phyloP scores from a whole-genome alignment of 1,140 invertebrate genomes.

The Rhyacophila brunnea region DNA sequence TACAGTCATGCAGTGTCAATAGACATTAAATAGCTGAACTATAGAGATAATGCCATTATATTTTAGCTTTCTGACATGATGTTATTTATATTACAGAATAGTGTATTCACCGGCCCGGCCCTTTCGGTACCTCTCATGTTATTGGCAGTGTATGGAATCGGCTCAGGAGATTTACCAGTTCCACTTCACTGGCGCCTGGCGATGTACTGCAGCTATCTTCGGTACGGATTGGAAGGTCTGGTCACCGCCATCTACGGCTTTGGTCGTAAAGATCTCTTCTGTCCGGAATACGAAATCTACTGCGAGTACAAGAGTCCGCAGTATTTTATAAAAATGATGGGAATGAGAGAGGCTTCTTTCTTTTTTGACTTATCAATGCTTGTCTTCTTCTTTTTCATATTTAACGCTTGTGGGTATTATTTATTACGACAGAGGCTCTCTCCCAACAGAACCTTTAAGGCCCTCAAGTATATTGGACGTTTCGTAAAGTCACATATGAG shows the following conservation, averaged over 20 bases:
- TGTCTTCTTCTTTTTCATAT: constrained; percentile 55
- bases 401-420: constrained; percentile 63
- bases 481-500: constrained; percentile 63
- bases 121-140: constrained; percentile 74
- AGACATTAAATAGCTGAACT: too few relatives aligned
- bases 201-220: constrained; percentile 82
- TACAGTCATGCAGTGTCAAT: too few relatives aligned
- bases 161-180: constrained; percentile 59
- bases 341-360: constrained; percentile 62
- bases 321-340: constrained; percentile 60
- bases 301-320: constrained; percentile 68
- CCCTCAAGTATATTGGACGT: constrained; percentile 58
- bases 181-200: constrained; percentile 68
- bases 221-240: constrained; percentile 73
- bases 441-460: constrained; percentile 65
- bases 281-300: constrained; percentile 64
- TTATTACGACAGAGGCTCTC: constrained; percentile 63
- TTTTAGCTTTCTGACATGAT: too few relatives aligned
- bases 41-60: too few relatives aligned
- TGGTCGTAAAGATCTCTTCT: constrained; percentile 64
- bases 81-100: constrained; percentile 61
- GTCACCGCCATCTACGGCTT: constrained; percentile 76
- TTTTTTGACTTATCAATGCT: constrained; percentile 62
- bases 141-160: constrained; percentile 74
- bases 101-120: constrained; percentile 75